Evolutionary conservation across 2,888 invertebrate genomes (phyloP).

Genomic region (Acronicta alni): DNA sequence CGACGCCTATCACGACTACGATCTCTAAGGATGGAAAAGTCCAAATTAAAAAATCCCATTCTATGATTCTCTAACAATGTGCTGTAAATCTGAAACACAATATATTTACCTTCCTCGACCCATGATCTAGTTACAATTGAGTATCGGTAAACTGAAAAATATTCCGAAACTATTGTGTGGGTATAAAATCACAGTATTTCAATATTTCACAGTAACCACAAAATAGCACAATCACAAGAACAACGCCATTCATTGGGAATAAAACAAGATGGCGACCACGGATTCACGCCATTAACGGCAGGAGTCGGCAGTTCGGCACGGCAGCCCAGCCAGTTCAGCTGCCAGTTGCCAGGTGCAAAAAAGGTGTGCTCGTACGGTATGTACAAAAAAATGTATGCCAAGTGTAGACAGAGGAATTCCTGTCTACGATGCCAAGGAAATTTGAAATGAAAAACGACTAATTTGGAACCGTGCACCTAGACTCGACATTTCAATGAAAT

Average conservation of each 20-base stretch:
- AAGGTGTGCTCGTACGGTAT: no score
- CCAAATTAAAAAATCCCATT: slow-evolving; percentile 21
- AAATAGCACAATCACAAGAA: slow-evolving; percentile 20
- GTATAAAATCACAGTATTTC: slow-evolving; percentile 9
- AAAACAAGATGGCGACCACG: slow-evolving; percentile 63
- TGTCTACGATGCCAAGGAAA: no score
- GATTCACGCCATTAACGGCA: not conserved
- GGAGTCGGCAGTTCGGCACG: no score
- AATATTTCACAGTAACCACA: slow-evolving; percentile 10
- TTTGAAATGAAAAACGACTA: no score
- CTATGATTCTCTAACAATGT: slow-evolving; percentile 36
- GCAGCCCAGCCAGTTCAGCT: not conserved
- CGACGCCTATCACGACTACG: slow-evolving; percentile 85
- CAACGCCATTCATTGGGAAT: slow-evolving; percentile 53
- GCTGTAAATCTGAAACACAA: slow-evolving; percentile 13
- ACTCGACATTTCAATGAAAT: no score
- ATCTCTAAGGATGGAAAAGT: slow-evolving; percentile 69
- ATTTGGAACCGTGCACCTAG: no score
- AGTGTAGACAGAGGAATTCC: no score
- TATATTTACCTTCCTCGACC: slow-evolving; percentile 81
- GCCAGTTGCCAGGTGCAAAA: no score
- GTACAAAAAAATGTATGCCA: no score
- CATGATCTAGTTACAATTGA: slow-evolving; percentile 60
- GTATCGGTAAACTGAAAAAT: slow-evolving; percentile 3
- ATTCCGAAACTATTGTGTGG: not conserved